phyloP scores from a whole-genome alignment of 2,888 invertebrate genomes.

The Pedicia rivosa region DNA sequence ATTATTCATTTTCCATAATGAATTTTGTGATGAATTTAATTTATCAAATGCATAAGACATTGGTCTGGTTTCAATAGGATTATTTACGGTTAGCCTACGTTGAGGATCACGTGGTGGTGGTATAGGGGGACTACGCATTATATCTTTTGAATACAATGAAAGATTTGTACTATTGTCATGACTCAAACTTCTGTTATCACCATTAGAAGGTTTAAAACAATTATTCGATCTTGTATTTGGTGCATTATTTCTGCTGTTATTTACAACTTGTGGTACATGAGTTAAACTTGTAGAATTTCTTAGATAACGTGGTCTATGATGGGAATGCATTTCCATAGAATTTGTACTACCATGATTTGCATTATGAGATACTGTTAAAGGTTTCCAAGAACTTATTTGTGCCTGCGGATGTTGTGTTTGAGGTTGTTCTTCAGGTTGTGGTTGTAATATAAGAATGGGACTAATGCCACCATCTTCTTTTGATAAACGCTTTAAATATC shows the following conservation, averaged over 20 bases:
- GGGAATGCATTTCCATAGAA: neutral
- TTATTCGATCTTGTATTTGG: too few relatives aligned
- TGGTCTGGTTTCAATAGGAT: constrained; percentile 31
- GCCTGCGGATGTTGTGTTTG: neutral
- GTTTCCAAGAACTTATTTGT: neutral
- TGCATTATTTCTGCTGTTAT: too few relatives aligned
- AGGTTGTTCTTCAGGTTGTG: constrained; percentile 26
- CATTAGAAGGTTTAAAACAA: constrained; percentile 1
- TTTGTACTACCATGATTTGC: constrained; percentile 2
- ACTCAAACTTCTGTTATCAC: neutral
- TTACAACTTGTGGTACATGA: constrained; percentile 15
- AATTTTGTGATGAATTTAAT: constrained; percentile 9
- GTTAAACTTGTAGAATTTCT: constrained; percentile 19
- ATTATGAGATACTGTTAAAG: neutral
- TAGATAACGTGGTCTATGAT: constrained; percentile 10
- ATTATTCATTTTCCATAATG: constrained; percentile 15
- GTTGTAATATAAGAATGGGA: constrained; percentile 27
- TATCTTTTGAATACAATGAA: neutral
- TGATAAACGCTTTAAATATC: constrained; percentile 59
- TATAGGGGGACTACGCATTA: constrained; percentile 45
- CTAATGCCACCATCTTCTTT: constrained; percentile 43
- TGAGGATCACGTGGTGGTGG: constrained; percentile 67
- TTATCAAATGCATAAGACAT: constrained; percentile 38
- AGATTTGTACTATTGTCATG: too few relatives aligned
- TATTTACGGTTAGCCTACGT: constrained; percentile 36